Base-by-base conservation (phyloP, 2,797 vertebrate genomes). In the Rhynchotus rufescens region DNA sequence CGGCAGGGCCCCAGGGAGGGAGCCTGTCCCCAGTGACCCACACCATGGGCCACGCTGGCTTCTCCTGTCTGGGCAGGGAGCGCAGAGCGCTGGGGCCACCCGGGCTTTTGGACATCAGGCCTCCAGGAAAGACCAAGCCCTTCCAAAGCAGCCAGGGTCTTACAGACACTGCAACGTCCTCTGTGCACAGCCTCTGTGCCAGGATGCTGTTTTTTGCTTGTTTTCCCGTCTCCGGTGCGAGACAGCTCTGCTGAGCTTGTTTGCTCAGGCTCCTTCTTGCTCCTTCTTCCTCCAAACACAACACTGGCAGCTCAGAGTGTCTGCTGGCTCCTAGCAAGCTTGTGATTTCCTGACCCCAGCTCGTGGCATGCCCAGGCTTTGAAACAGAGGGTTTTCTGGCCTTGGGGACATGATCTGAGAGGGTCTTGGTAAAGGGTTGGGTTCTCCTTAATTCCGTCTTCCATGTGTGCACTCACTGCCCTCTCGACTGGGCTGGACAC, bases 201-300 rank as follows among this genome's bases (percentile, higher is more conserved):
- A 85, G 49, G 34, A 91, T 30, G 72, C 47, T 92, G 79, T 87
- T 96, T 91, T 86, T 61, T 56, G 88, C 44, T 84, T 92, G 34
- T 88, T 96, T 93, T 96, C 93, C 86, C 59, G 49, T 84, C 80
- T 91, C 89, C 10, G 12, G 77, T 2, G 6, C 3, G 57, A 92
- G 91, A 83, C 88, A 47, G 85, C 64, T 86, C 74, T 72, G 88
- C 87, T 65, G 36, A 84, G 40, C 36, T 88, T 96, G 87, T 97
- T 97, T 97, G 88, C 94, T 93, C 84, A 94, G 91, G 86, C 66
- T 80, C 68, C 85, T 92, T 93, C 23, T 0, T 61, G 57, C 77
- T 88, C 69, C 75, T 84, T 94, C 86, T 86, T 82, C 73, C 90
- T 96, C 95, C 96, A 97, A 96, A 72, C 72, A 94, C 81, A 96